Evolutionary conservation across 2,113 vertebrate species (phyloP), one percentile per base, ranked within the genome.

Genomic region (Ptilonorhynchus violaceus): DNA sequence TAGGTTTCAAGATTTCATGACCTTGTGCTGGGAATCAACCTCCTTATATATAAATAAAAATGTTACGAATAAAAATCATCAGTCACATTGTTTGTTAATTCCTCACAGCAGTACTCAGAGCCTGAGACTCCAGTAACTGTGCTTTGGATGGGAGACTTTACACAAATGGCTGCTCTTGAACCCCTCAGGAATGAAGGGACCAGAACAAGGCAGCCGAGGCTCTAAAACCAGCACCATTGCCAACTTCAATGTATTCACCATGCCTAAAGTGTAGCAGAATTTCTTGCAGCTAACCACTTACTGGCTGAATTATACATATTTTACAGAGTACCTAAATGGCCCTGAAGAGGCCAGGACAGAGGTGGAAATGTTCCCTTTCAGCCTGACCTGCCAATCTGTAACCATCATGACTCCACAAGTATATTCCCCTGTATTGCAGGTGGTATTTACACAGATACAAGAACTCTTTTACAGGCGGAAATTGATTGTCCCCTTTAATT

Each of bases 1-100:
- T 21, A 4, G 0, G 2, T 9, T 42, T 55, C 58, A 27, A 46
- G 12, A 33, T 19, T 66, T 52, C 23, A 39, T 2, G 2, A 64
- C 8, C 21, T 67, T 49, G 11, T 27, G 15, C 27, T 25, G 52
- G 27, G 27, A 87, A 69, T 52, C 53, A 56, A 24, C 15, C 4
- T 77, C n/a, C 30, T 14, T 31, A 9, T 17, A 18, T 6, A 37
- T 14, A 73, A 55, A 77, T 23, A 52, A 66, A 66, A 52, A 39
- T 4, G 2, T 23, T 52, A 33, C 3, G 7, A 74, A 59, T 78
- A 42, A 70, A 69, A 67, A 3, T 4, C 31, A 1, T 2, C 55
- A 31, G n/a, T 41, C 3, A 0, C 28, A 25, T 5, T 56, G 24
- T 52, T 47, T 42, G 12, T 18, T 64, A 42, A 73, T 35, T 53